Base-by-base conservation (phyloP, 1,140 invertebrate genomes). In the Augochlora pura region DNA sequence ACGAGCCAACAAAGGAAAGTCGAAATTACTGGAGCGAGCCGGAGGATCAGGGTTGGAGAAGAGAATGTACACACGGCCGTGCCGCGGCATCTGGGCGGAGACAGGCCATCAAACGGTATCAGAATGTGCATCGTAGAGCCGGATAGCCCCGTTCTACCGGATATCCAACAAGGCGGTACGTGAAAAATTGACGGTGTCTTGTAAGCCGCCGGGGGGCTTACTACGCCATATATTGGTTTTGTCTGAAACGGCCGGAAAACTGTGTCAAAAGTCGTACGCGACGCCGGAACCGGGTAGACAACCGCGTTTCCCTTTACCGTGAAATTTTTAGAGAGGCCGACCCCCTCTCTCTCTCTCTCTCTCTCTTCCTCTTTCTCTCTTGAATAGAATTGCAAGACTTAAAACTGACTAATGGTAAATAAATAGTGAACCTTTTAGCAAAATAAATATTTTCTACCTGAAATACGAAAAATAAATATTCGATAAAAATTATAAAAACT, bases 41-140 rank as follows among this genome's bases (percentile, higher is more conserved):
- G n/a, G 8, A 1, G 54, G 18, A 57, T 57, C 18, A 16, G 4
- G 18, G 27, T 21, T n/a, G n/a, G n/a, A n/a, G n/a, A n/a, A n/a
- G n/a, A n/a, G n/a, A 9, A 1, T 9, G 16, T n/a, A 54, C 65
- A 27, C 32, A 21, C n/a, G n/a, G n/a, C n/a, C n/a, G n/a, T n/a
- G 14, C 9, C 25, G 23, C 39, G 1, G 8, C 57, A 42, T 2
- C 32, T 12, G 42, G 25, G 63, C 57, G 1, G 8, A 12, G n/a
- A 46, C 63, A 62, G 52, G 46, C 49, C 63, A 72, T 77, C 60
- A 70, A 72, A 77, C 46, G n/a, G 59, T 71, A 77, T 77, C 46
- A 54, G 27, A 52, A 46, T 42, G 42, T 77, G 46, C 57, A 39
- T 38, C n/a, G 57, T 63, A 63, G 27, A n/a, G 38, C n/a, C 10